Base-by-base conservation (phyloP, 2,113 vertebrate genomes). In the Capra hircus region DNA sequence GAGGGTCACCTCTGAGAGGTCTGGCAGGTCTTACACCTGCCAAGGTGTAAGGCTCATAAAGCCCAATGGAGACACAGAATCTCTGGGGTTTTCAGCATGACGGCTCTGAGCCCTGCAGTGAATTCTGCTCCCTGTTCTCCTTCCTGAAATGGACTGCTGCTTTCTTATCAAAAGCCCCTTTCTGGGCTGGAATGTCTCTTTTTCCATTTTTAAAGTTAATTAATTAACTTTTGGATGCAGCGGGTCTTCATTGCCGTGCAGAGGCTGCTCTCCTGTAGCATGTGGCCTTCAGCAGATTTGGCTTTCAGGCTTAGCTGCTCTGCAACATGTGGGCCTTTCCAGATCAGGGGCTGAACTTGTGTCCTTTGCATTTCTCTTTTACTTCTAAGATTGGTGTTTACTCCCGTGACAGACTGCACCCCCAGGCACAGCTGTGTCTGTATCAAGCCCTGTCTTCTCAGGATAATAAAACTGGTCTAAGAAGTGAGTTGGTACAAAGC, bases 401-500 rank as follows among this genome's bases (percentile, higher is more conserved):
- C 59, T 81, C 77, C 13, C 88, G 90, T 87, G 57, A 84, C 9
- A 33, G 40, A 87, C 14, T 87, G 36, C 74, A 81, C 67, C 93
- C 55, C 55, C 50, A 36, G 33, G n/a, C 81, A 25, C 78, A 95
- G 84, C 94, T 95, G 40, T 91, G 60, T 45, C 88, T 90, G 90
- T 83, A 28, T 78, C 60, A 48, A 93, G 83, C 36, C 93, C 91
- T 8, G 53, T 78, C 67, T 96, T 86, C 52, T 78, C 52, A 6
- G 71, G 40, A 80, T 80, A 92, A 95, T 53, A 94, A 97, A 90
- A 93, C 2, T 64, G 90, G 48, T 60, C 95, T 23, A 11, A 97
- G 89, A 45, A 96, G 11, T 0, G 2, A 91, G 77, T 71, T 59
- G 53, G 67, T 8, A 67, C 67, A 45, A 14, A 28, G 59, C 43